Base-by-base conservation (phyloP, 2,113 vertebrate genomes). In the Podarcis muralis region DNA sequence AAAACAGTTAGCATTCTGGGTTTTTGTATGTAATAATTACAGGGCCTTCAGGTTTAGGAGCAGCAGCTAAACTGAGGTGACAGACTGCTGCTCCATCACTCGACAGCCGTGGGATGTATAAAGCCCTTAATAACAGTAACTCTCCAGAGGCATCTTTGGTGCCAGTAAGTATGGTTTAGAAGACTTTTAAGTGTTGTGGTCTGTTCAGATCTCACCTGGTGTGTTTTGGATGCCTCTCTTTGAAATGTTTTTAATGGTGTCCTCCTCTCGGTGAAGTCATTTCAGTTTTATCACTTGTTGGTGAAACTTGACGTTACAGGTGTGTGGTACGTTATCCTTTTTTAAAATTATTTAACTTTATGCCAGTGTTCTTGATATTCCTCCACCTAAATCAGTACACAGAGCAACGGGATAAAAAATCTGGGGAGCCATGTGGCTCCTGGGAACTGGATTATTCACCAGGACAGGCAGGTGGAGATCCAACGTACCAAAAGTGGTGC, bases 281-380 rank as follows among this genome's bases (percentile, higher is more conserved):
- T 91, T 92, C 95, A 94, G 96, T 94, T 96, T 84, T 89, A 95
- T 94, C 93, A 77, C 93, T 91, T 93, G 92, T 94, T 95, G 97
- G 95, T 95, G 95, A 92, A 95, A 95, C 93, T 95, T 96, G 92
- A 94, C 96, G 96, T 97, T 97, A 97, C 97, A 97, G 97, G 96
- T 96, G 96, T 97, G 97, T 96, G 97, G 97, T 96, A 96, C 91
- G 93, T 90, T 4, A 1, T 78, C 13, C 15, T 48, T 5, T 96
- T 97, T 86, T 91, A 11, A 2, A 9, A 43, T 94, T 95, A 91
- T 95, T 95, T 95, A 77, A 88, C 83, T 80, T 81, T 1, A 8
- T 48, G 84, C 76, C 92, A 93, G 92, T 95, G 96, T 96, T 95
- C 96, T 97, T 97, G 96, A 92, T 94, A 94, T 95, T 96, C 95